Evolutionary conservation across 2,888 invertebrate genomes (phyloP).

Genomic region (Clepsis dumicolana): DNA sequence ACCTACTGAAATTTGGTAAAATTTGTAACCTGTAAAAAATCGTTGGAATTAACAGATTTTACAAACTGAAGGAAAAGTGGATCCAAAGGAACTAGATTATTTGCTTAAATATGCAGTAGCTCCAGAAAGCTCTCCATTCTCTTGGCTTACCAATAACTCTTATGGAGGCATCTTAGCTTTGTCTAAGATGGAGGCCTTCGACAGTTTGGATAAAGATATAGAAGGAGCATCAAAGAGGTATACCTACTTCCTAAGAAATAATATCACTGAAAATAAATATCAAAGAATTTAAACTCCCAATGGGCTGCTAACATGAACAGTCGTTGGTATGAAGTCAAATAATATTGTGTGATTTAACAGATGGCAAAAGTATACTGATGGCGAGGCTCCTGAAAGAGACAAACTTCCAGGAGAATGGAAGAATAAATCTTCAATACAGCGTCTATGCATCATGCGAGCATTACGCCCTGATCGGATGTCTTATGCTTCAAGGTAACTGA

Average conservation of each 20-base stretch:
- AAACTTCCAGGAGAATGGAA: slow-evolving; percentile 99
- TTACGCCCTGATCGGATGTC: slow-evolving; percentile 97
- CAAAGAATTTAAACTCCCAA: no score
- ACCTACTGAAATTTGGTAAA: background rate
- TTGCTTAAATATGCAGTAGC: slow-evolving; percentile 93
- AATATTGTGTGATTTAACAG: slow-evolving; percentile 64
- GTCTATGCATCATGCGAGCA: slow-evolving; percentile 96
- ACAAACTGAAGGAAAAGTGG: slow-evolving; percentile 88
- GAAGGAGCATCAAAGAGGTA: slow-evolving; percentile 94
- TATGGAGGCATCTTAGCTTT: slow-evolving; percentile 95
- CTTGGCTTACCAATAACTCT: slow-evolving; percentile 91
- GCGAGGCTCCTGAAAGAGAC: slow-evolving; percentile 96
- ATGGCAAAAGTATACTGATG: slow-evolving; percentile 97
- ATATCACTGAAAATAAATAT: no score
- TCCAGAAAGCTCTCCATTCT: slow-evolving; percentile 90
- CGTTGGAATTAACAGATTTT: slow-evolving; percentile 56
- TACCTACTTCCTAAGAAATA: background rate
- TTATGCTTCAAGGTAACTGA: slow-evolving; percentile 94
- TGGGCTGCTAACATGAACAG: no score
- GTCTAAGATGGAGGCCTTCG: slow-evolving; percentile 92
- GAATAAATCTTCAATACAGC: slow-evolving; percentile 93
- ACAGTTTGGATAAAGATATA: slow-evolving; percentile 95
- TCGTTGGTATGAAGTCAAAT: background rate
- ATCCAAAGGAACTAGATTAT: slow-evolving; percentile 93
- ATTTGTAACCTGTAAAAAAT: background rate